phyloP scores from a whole-genome alignment of 2,888 invertebrate genomes.

The Fabriciana adippe region DNA sequence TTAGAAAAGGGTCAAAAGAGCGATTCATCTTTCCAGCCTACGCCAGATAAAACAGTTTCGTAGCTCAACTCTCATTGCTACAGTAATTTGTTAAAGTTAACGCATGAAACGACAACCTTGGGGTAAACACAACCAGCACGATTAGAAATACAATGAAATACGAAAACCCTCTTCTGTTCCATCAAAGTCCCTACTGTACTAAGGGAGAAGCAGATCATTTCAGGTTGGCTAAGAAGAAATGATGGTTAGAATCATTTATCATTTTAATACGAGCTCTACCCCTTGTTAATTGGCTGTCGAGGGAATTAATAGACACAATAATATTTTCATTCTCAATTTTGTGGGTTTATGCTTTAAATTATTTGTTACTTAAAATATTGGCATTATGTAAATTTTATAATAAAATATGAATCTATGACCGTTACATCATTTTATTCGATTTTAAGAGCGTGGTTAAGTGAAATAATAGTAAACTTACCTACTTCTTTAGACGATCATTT shows the following conservation, averaged over 20 bases:
- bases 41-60: constrained; percentile 60
- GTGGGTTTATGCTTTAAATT: constrained; percentile 54
- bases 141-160: constrained; percentile 44
- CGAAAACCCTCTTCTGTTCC: constrained; percentile 19
- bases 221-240: constrained; percentile 56
- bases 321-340: constrained; percentile 78
- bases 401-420: not conserved
- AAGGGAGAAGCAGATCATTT: constrained; percentile 41
- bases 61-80: constrained; percentile 63
- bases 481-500: not conserved
- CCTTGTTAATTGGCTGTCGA: constrained; percentile 73
- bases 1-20: constrained; percentile 64
- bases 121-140: constrained; percentile 59
- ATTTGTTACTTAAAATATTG: constrained; percentile 25
- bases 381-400: constrained; percentile 35
- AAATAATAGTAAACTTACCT: not conserved
- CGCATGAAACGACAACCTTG: constrained; percentile 62
- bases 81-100: constrained; percentile 79
- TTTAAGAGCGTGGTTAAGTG: not conserved
- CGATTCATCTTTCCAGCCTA: constrained; percentile 67
- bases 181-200: constrained; percentile 13
- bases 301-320: constrained; percentile 76
- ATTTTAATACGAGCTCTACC: constrained; percentile 77
- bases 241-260: constrained; percentile 78
- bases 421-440: no score